Evolutionary conservation across 1,140 invertebrate genomes (phyloP), one percentile per base, ranked within the genome.

Genomic region (Zaprionus inermis): DNA sequence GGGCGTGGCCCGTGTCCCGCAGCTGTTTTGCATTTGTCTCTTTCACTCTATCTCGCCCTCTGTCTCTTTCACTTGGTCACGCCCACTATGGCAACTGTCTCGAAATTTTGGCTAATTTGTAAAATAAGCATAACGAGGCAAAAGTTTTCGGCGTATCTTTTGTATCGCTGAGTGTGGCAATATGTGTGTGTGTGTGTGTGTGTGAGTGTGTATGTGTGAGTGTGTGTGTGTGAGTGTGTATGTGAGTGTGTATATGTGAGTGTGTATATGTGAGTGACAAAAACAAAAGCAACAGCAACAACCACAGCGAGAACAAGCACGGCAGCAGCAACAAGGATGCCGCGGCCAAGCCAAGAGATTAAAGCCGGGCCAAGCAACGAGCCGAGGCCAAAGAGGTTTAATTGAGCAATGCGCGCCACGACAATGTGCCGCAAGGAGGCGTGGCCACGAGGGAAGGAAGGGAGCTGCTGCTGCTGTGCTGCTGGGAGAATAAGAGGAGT

Each of bases 71-170:
- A 6, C n/a, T 10, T 10, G 38, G 12, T 18, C 20, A 36, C 22
- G 20, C 16, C 24, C 64, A 14, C 14, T 41, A 24, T 32, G n/a
- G 58, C 16, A 69, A 73, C 36, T 70, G 46, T 64, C 49, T 60
- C 49, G 54, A 32, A 72, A 76, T 71, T 88, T 69, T 34, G 51
- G 76, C 66, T 79, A 82, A 88, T 83, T 88, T 88, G 64, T 72
- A 68, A 82, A 86, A 79, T 86, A 82, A 88, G 69, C 82, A 72
- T 12, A 49, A 77, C 60, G 36, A 65, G 38, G 20, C 57, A 76
- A 72, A 76, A 76, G 69, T 65, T 72, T 73, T 55, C 51, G 36
- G 14, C 20, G 32, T 55, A 54, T 72, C 32, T 61, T 16, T 49
- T 20, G 51, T 41, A 46, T 56, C n/a, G 4, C 36, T 20, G 12